phyloP scores from a whole-genome alignment of 2,113 vertebrate species.

The Pseudolaguvia tuberculata region DNA sequence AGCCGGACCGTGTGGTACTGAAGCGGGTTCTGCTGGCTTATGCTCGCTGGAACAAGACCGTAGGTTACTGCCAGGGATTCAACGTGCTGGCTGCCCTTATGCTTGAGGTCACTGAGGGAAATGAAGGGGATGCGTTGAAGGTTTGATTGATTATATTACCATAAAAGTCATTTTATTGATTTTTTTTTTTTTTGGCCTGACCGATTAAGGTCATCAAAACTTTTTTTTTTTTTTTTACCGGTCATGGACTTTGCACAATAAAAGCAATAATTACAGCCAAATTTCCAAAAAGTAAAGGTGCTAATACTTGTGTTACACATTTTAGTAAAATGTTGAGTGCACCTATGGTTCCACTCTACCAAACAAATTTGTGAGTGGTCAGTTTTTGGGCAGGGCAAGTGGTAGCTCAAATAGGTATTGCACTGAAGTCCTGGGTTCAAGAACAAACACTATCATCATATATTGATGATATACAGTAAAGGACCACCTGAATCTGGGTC shows the following conservation, averaged over 20 bases:
- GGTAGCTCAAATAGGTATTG: no score
- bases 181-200: no score
- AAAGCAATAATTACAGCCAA: not conserved
- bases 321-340: not conserved
- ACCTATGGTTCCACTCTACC: not conserved
- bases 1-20: slow-evolving; percentile 81
- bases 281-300: not conserved
- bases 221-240: not conserved
- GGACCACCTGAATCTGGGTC: no score
- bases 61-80: slow-evolving; percentile 88
- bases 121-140: slow-evolving; percentile 84
- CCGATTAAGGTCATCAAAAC: no score
- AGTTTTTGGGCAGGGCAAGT: not conserved
- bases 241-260: not conserved
- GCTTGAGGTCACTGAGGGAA: slow-evolving; percentile 82
- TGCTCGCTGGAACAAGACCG: slow-evolving; percentile 84
- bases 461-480: no score
- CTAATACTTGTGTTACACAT: not conserved
- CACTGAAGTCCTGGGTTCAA: no score
- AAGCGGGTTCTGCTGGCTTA: slow-evolving; percentile 82
- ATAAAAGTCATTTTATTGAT: no score
- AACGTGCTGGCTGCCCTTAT: slow-evolving; percentile 85
- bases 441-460: no score
- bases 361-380: not conserved
- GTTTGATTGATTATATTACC: slow-evolving; percentile 51